These are phyloP conservation scores for Zoanthus gigantus DNA, from an alignment of 92 coral and sea anemone species.

Conservation along the genomic window DNA sequence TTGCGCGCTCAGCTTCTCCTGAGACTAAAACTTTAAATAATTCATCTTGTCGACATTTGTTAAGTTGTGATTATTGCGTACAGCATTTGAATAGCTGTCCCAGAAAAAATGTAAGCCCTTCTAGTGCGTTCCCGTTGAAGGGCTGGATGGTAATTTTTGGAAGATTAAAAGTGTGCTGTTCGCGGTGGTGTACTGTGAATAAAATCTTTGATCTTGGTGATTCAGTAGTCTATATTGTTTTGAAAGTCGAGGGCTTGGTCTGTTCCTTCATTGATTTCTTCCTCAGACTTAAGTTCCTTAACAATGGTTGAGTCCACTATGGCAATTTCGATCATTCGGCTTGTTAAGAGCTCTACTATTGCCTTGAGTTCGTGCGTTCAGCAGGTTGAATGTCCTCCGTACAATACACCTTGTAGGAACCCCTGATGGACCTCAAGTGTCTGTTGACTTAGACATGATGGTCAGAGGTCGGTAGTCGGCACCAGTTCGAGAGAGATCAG, in stretches of 20 bases:
- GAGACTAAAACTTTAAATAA: constrained; percentile 52
- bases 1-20: constrained; percentile 64
- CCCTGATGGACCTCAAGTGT: constrained; percentile 54
- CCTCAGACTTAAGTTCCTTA: constrained; percentile 13
- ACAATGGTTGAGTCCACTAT: constrained; percentile 42
- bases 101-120: constrained; percentile 56
- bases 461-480: constrained; percentile 52
- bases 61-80: constrained; percentile 50
- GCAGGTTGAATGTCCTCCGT: constrained; percentile 60
- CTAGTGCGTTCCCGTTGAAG: constrained; percentile 62
- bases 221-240: constrained; percentile 43
- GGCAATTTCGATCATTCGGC: constrained; percentile 34
- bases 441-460: constrained; percentile 40
- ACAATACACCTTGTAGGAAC: constrained; percentile 58
- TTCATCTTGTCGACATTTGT: constrained; percentile 59
- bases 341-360: constrained; percentile 46
- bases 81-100: constrained; percentile 61
- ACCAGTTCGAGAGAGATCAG: constrained; percentile 51
- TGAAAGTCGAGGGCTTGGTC: constrained; percentile 58
- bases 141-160: constrained; percentile 42
- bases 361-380: constrained; percentile 59
- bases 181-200: constrained; percentile 18
- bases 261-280: constrained; percentile 41
- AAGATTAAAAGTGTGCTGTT: too few relatives aligned
- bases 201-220: constrained; percentile 51